Conservation (phyloP, 1,140 invertebrate species). For the Drosophila punjabiensis region DNA sequence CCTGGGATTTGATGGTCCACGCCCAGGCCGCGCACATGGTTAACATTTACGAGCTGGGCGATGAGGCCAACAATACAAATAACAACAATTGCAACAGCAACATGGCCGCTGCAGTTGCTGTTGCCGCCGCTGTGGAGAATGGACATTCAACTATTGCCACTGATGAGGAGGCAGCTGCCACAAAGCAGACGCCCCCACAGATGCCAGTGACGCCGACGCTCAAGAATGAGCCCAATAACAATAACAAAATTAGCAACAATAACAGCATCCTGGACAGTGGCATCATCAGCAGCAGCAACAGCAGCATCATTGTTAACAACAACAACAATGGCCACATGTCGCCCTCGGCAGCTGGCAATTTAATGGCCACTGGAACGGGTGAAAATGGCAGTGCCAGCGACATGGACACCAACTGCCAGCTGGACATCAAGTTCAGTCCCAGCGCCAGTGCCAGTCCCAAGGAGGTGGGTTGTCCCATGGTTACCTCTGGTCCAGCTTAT, state of each 20-base stretch:
- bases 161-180: slow-evolving; percentile 57
- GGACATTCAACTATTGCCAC: slow-evolving; percentile 40
- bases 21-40: slow-evolving; percentile 93
- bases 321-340: slow-evolving; percentile 63
- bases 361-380: slow-evolving; percentile 17
- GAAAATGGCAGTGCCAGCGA: slow-evolving; percentile 63
- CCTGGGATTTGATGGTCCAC: slow-evolving; percentile 93
- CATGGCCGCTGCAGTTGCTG: slow-evolving; percentile 49
- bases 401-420: slow-evolving; percentile 61
- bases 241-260: slow-evolving; percentile 79
- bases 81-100: slow-evolving; percentile 31
- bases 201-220: slow-evolving; percentile 70
- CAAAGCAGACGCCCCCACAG: slow-evolving; percentile 58
- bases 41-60: slow-evolving; percentile 92
- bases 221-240: slow-evolving; percentile 79
- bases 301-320: slow-evolving; percentile 21
- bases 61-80: slow-evolving; percentile 63
- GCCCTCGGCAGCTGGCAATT: slow-evolving; percentile 47
- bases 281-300: slow-evolving; percentile 22
- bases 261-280: slow-evolving; percentile 47
- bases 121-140: slow-evolving; percentile 52
- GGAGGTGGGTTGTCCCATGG: slow-evolving; percentile 55
- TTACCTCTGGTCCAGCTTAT: not conserved
- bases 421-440: slow-evolving; percentile 79
- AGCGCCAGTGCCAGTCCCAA: slow-evolving; percentile 75